Evolutionary conservation across 2,888 invertebrate species (phyloP), one percentile per base, ranked within the genome.

Genomic region (Callosobruchus maculatus): DNA sequence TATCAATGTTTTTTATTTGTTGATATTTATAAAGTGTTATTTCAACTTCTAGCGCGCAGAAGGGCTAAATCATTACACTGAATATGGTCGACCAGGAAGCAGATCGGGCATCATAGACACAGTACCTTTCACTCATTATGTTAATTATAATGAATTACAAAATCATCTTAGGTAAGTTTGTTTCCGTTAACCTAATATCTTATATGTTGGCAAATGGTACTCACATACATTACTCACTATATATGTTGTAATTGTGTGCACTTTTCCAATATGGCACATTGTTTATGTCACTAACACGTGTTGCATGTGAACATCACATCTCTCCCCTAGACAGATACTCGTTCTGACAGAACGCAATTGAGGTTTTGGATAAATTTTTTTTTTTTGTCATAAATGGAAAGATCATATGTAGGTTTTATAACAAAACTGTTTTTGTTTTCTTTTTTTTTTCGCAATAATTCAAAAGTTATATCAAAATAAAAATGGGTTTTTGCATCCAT

Each of bases 141-240:
- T 94, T 78, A 95, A 95, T 87, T 95, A 94, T 82, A 94, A 95
- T 85, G 95, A 95, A 87, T 91, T 95, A 82, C 94, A 95, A 87
- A 93, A 93, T 83, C 94, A 95, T 86, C 89, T 95, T 81, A 94
- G 94, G 95, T 94, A 88, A 91, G 77, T 78, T 21, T 26, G 13
- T 49, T 49, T 49, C 18, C 13, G 7, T 49, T 13, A 13, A 13
- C 1, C 4, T 49, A 49, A 49, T 7, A 49, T 49, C 4, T 49
- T 18, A 49, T 18, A 49, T 18, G n/a, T 18, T 49, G 49, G 49
- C 18, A 13, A 49, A 49, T 49, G 49, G 49, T 49, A 7, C 49
- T 13, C 13, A 49, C 49, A 7, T 49, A 49, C 13, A 49, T 18
- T 1, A 49, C 49, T 49, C 13, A 30, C 30, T 30, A 5, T 5